These are phyloP conservation scores for Paralichthys olivaceus DNA, from an alignment of 2,113 vertebrate species.

Conservation along the genomic window DNA sequence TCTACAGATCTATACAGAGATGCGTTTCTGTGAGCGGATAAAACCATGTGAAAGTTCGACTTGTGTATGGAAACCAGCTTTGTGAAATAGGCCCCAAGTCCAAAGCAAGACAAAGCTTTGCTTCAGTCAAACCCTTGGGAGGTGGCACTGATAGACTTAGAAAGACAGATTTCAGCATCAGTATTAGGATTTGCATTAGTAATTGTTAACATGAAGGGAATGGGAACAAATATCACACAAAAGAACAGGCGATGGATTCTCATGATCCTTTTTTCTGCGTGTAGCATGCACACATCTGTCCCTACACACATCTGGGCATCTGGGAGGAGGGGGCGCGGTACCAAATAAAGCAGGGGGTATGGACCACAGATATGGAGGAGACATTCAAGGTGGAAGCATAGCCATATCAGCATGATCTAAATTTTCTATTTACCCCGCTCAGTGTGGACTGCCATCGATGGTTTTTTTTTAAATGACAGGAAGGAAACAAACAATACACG, in stretches of 20 bases:
- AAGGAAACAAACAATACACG: slow-evolving; percentile 81
- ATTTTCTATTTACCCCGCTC: slow-evolving; percentile 91
- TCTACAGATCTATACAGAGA: slow-evolving; percentile 7
- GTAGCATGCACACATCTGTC: slow-evolving; percentile 77
- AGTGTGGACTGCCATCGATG: slow-evolving; percentile 92
- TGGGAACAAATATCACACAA: slow-evolving; percentile 66
- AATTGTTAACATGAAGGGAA: slow-evolving; percentile 65
- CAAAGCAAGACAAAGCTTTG: slow-evolving; percentile 78
- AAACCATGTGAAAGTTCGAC: slow-evolving; percentile 79
- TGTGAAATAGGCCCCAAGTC: slow-evolving; percentile 74
- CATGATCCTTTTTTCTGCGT: slow-evolving; percentile 46
- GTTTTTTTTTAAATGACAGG: slow-evolving; percentile 78
- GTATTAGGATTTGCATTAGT: slow-evolving; percentile 71
- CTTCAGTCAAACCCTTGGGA: slow-evolving; percentile 61
- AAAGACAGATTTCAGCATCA: slow-evolving; percentile 49
- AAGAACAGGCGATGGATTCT: slow-evolving; percentile 60
- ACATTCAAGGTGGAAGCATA: slow-evolving; percentile 81
- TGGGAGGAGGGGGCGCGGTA: slow-evolving; percentile 27
- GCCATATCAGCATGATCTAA: slow-evolving; percentile 79
- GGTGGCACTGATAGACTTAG: slow-evolving; percentile 44
- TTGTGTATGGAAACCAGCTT: slow-evolving; percentile 70
- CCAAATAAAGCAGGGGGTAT: slow-evolving; percentile 53
- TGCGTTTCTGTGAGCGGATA: slow-evolving; percentile 36
- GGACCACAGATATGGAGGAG: slow-evolving; percentile 60
- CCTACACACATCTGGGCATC: slow-evolving; percentile 55